Evolutionary conservation across 2,888 invertebrate genomes (phyloP).

Genomic region (Alviniconcha strummeri): DNA sequence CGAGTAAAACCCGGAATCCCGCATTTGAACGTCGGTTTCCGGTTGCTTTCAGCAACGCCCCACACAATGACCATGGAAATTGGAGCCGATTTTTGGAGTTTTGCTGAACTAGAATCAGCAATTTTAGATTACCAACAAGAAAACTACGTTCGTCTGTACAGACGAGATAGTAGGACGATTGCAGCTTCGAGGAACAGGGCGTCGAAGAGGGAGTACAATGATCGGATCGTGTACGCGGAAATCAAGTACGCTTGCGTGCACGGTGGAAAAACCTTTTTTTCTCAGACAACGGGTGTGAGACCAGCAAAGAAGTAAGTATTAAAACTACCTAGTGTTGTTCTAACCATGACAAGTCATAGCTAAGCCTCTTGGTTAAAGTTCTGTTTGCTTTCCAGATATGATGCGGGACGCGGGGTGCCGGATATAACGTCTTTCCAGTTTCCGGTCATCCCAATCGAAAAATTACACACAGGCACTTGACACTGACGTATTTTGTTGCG

Average conservation of each 20-base stretch:
- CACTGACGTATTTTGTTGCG: too few species aligned
- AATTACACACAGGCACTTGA: too few species aligned
- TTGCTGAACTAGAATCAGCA: neutral
- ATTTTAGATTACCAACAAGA: neutral
- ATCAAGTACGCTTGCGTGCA: slow-evolving; percentile 18
- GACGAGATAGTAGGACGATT: slow-evolving; percentile 11
- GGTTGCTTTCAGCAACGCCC: too few species aligned
- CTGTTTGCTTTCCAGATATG: too few species aligned
- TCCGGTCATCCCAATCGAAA: too few species aligned
- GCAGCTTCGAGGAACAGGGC: neutral
- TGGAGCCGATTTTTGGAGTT: slow-evolving; percentile 4
- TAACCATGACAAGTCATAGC: too few species aligned
- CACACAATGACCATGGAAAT: neutral
- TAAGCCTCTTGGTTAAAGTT: too few species aligned
- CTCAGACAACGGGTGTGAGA: neutral
- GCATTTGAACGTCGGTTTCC: too few species aligned
- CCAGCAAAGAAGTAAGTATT: slow-evolving; percentile 9
- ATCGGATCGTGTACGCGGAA: neutral
- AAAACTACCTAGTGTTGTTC: neutral
- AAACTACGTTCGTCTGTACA: neutral
- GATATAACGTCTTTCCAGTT: too few species aligned
- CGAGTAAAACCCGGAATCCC: too few species aligned
- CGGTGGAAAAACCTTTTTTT: slow-evolving; percentile 17
- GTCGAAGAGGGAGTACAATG: neutral
- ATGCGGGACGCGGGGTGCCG: too few species aligned